Evolutionary conservation across 2,888 invertebrate genomes (phyloP), one percentile per base, ranked within the genome.

Genomic region (Leucophora obtusa): DNA sequence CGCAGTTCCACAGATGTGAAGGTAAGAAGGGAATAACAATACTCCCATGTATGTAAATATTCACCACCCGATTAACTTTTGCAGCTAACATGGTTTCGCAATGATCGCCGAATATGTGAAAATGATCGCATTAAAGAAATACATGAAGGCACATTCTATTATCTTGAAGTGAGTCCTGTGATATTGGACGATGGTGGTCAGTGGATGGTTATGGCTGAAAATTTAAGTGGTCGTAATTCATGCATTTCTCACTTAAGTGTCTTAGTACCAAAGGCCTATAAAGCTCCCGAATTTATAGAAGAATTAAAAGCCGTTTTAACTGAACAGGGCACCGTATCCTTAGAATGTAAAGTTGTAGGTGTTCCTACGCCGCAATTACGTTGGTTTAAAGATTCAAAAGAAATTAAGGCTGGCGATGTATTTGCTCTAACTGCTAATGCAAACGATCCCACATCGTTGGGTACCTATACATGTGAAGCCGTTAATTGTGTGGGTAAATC

Each of bases 261-360:
- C 35, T 92, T 91, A 92, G 96, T 97, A 68, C 97, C 96, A 0
- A 96, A 96, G 90, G 96, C 96, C 0, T 97, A 97, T 90, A 96
- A 96, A 87, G 92, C 94, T 15, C 97, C 97, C 0, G 95, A 96
- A 89, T 97, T 97, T 88, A 93, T 96, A 50, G 95, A 96, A 88
- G 95, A 95, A 85, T 92, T 97, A 14, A 93, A 94, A 35, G 96
- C 97, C 1, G 92, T 96, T 77, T 92, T 96, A 35, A 97, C 96
- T 0, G 95, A 96, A 87, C 95, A 95, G 85, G 97, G 97, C 53
- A 96, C 96, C 0, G 97, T 97, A 11, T 96, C 96, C 0, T 91
- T 98, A 82, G 96, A 97, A 89, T 97, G 97, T 89, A 97, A 97
- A 89, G 96, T 96, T 18, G 94, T 96, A 66, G 97, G 97, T 15